Percentiles rank a stretch among this genome's conserved stretches.
Evolutionary conservation across 2,113 vertebrate species (phyloP).

Genomic region (Lasiurus borealis): DNA sequence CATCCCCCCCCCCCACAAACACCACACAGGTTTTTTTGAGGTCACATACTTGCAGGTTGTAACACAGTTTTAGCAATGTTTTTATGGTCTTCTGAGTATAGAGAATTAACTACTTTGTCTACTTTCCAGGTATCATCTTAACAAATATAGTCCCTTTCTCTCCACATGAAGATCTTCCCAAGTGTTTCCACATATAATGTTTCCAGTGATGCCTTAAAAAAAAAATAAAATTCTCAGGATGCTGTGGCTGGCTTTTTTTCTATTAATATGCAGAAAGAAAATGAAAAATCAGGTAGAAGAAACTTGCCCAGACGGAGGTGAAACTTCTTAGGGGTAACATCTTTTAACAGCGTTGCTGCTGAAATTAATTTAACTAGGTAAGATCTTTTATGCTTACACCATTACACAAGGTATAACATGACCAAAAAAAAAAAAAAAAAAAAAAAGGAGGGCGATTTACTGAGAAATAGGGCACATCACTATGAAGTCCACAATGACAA

Average conservation of each 20-base stretch:
- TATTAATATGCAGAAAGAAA: not conserved
- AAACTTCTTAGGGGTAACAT: not conserved
- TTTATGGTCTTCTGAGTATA: not conserved
- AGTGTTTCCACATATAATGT: not conserved
- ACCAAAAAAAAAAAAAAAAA: not conserved
- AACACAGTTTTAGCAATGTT: not conserved
- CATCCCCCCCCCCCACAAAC: fast-evolving
- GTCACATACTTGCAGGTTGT: not conserved
- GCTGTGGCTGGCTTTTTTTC: not conserved
- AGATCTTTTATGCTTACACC: constrained; percentile 50
- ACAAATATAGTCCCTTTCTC: not conserved
- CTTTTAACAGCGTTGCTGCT: constrained; percentile 49
- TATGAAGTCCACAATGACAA: constrained; percentile 8
- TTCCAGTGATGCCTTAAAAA: not conserved
- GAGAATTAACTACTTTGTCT: not conserved
- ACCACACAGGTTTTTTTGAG: not conserved
- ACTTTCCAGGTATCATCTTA: not conserved
- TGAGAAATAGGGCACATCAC: not conserved
- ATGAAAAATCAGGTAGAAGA: constrained; percentile 50
- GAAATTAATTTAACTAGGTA: constrained; percentile 64
- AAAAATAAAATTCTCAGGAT: not conserved
- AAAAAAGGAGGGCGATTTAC: not conserved
- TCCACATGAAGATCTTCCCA: not conserved
- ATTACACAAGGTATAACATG: constrained; percentile 56
- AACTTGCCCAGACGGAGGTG: not conserved